These are phyloP conservation scores for Plotosus lineatus DNA, from an alignment of 2,113 vertebrate species.

Conservation along the genomic window DNA sequence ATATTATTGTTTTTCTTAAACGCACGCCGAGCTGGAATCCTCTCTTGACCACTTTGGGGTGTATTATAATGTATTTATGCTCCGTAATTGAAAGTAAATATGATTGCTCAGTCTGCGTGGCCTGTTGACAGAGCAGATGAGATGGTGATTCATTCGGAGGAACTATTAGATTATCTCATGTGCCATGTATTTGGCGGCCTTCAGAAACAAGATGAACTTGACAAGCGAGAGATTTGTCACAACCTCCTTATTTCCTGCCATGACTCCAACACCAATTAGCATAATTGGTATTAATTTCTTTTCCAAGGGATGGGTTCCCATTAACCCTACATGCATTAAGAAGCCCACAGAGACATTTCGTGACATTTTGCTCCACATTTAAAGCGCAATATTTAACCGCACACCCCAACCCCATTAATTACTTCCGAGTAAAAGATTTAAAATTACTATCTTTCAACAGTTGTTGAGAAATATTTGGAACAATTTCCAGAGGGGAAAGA, in stretches of 20 bases:
- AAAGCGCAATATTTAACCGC: constrained; percentile 30
- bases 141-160: constrained; percentile 53
- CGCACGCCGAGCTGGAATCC: not conserved
- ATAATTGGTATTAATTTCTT: constrained; percentile 54
- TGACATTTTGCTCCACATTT: constrained; percentile 39
- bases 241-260: constrained; percentile 59
- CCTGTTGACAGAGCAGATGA: constrained; percentile 50
- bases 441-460: constrained; percentile 7
- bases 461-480: not conserved
- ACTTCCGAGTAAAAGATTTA: constrained; percentile 5
- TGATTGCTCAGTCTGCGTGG: constrained; percentile 42
- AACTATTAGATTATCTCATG: constrained; percentile 50
- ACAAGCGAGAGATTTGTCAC: constrained; percentile 57
- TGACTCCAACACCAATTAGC: constrained; percentile 58
- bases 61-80: constrained; percentile 37
- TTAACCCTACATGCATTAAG: constrained; percentile 56
- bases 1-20: constrained; percentile 5
- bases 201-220: constrained; percentile 52
- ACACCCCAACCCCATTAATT: not conserved
- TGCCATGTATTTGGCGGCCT: constrained; percentile 53
- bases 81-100: constrained; percentile 48
- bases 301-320: constrained; percentile 51
- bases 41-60: constrained; percentile 25
- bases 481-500: not conserved
- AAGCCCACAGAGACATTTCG: constrained; percentile 38